A percentile compares a stretch with the other conserved stretches of the same genome.
phyloP scores from a whole-genome alignment of 2,113 vertebrate species.

The Bagarius yarrelli region DNA sequence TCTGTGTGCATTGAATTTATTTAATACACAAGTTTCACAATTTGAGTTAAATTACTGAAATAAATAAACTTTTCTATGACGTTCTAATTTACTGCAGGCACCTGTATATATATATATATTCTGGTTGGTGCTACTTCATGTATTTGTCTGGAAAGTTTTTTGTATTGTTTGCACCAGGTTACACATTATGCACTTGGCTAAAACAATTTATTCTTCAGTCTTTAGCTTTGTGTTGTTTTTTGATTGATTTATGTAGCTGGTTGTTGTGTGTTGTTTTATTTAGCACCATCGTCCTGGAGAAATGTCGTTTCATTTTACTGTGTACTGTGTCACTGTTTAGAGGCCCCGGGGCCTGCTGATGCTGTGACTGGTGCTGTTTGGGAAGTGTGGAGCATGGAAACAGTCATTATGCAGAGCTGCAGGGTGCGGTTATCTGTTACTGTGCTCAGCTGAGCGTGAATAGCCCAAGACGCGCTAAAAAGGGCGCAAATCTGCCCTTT shows the following conservation, averaged over 20 bases:
- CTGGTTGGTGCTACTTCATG: too few relatives aligned
- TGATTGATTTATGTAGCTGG: neutral
- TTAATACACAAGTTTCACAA: too few relatives aligned
- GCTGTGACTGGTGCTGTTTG: constrained; percentile 30
- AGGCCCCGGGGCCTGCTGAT: constrained; percentile 6
- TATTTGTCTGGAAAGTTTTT: neutral
- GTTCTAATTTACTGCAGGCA: too few relatives aligned
- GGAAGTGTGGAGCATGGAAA: constrained; percentile 69
- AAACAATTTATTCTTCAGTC: too few relatives aligned
- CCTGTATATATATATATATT: too few relatives aligned
- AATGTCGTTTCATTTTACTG: too few relatives aligned
- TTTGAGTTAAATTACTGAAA: too few relatives aligned
- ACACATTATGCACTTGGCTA: too few relatives aligned
- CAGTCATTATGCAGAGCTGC: constrained; percentile 79
- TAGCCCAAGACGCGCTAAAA: constrained; percentile 78
- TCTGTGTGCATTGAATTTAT: too few relatives aligned
- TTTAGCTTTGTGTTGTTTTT: neutral
- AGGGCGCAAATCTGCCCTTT: constrained; percentile 67
- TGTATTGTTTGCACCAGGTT: neutral
- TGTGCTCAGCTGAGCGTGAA: constrained; percentile 79
- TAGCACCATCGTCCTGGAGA: too few relatives aligned
- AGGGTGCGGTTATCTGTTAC: constrained; percentile 83
- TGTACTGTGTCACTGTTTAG: too few relatives aligned
- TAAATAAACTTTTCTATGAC: too few relatives aligned
- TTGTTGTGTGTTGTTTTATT: constrained; percentile 4